Percentiles rank a stretch among this genome's conserved stretches.
Evolutionary conservation across 2,888 invertebrate species (phyloP).

Genomic region (Protonemura montana): DNA sequence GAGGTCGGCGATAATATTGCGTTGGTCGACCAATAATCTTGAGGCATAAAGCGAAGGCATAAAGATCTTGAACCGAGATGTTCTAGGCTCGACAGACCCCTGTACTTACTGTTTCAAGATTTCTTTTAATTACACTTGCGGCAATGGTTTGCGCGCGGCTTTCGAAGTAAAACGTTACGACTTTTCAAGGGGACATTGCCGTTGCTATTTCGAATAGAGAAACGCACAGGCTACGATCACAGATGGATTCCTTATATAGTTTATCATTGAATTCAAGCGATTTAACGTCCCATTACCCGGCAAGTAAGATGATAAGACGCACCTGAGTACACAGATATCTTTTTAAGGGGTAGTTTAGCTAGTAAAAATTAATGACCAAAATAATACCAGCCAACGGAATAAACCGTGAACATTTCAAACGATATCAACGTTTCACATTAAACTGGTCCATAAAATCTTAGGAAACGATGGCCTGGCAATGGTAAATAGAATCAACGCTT

Average conservation of each 20-base stretch:
- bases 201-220: neutral
- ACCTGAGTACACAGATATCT: neutral
- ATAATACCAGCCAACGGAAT: neutral
- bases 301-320: neutral
- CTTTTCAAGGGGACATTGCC: neutral
- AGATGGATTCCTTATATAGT: neutral
- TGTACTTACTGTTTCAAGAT: neutral
- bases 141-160: neutral
- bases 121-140: neutral
- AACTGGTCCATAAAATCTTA: neutral
- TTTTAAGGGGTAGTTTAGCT: neutral
- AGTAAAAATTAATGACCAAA: neutral
- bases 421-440: neutral
- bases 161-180: neutral
- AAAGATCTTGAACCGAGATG: neutral
- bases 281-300: neutral
- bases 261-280: neutral
- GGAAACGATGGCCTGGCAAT: neutral
- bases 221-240: neutral
- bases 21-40: neutral
- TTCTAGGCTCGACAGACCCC: neutral
- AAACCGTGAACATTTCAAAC: neutral
- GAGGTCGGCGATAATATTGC: neutral
- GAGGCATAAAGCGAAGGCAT: neutral
- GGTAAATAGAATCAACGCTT: neutral